Evolutionary conservation across 2,113 vertebrate genomes (phyloP).

Genomic region (Leucoraja erinaceus): DNA sequence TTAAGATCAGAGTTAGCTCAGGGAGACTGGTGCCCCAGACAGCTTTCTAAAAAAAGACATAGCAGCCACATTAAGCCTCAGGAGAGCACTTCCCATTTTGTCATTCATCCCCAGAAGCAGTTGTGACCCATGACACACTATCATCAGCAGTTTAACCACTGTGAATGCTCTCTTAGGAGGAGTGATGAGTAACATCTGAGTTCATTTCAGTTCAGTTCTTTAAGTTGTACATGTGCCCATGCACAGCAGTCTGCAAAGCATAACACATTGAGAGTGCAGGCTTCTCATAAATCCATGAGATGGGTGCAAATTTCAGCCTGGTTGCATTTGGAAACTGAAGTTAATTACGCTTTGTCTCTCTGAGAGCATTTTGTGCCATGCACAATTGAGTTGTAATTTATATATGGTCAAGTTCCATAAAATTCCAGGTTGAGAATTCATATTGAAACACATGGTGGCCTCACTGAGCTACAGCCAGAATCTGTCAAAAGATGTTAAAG

Average conservation of each 20-base stretch:
- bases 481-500: neutral
- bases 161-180: neutral
- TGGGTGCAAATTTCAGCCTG: neutral
- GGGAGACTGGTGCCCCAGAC: neutral
- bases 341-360: neutral
- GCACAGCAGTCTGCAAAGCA: neutral
- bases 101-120: neutral
- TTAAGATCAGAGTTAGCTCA: neutral
- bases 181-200: neutral
- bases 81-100: neutral
- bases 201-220: neutral
- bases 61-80: neutral
- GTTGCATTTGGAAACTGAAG: neutral
- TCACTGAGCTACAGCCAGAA: neutral
- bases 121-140: neutral
- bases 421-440: neutral
- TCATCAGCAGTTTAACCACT: neutral
- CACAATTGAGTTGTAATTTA: neutral
- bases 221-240: neutral
- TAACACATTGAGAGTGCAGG: neutral
- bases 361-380: neutral
- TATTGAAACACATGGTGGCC: slow-evolving; percentile 12
- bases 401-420: no score
- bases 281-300: neutral
- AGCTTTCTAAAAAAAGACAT: neutral